Percentiles rank a stretch among this genome's conserved stretches.
Evolutionary conservation across 2,797 vertebrate species (phyloP).

Genomic region (Anabacerthia variegaticeps): DNA sequence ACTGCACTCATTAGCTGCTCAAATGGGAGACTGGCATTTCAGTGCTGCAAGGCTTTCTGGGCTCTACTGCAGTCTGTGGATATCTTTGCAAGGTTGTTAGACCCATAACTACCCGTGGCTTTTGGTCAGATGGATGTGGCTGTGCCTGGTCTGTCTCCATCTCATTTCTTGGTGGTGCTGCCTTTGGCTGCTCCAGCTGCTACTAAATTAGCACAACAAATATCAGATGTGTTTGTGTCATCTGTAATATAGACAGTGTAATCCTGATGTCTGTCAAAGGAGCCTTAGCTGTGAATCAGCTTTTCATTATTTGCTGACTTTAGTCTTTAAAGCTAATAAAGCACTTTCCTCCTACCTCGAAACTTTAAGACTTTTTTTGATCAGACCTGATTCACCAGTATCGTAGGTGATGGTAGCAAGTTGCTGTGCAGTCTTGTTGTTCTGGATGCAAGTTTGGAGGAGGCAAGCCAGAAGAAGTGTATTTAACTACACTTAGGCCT

Average conservation of each 20-base stretch:
- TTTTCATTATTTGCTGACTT: not conserved
- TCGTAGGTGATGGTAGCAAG: not conserved
- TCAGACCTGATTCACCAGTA: not conserved
- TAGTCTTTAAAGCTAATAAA: not conserved
- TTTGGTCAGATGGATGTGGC: not conserved
- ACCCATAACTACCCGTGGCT: not conserved
- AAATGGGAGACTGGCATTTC: not conserved
- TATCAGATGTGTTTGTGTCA: not conserved
- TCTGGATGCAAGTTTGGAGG: not conserved
- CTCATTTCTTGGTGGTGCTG: not conserved
- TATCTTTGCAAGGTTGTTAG: not conserved
- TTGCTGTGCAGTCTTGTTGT: not conserved
- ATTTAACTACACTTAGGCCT: not conserved
- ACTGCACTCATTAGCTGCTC: not conserved
- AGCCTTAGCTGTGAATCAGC: not conserved
- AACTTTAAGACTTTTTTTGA: not conserved
- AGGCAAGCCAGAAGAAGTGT: not conserved
- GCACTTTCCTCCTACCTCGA: not conserved
- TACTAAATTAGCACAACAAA: not conserved
- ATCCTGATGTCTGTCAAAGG: not conserved
- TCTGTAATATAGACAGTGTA: not conserved
- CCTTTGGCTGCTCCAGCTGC: not conserved
- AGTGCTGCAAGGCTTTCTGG: not conserved
- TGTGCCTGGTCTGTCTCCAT: not conserved
- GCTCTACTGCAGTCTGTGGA: rapidly evolving